phyloP scores from a whole-genome alignment of 2,888 invertebrate species.

The Heliconius hortense region DNA sequence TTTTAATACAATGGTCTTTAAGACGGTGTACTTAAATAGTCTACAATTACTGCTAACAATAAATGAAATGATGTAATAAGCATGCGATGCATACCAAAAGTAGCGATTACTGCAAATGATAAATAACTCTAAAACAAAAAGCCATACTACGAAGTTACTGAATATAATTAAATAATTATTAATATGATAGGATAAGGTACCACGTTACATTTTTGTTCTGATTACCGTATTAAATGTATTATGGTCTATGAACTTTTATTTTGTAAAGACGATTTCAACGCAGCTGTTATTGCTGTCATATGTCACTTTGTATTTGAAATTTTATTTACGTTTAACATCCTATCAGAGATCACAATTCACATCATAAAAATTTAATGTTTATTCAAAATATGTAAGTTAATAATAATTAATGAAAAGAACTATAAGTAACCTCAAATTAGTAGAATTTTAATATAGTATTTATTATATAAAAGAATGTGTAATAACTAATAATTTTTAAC shows the following conservation, averaged over 20 bases:
- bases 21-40: not conserved
- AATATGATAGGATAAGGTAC: not conserved
- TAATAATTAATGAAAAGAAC: not conserved
- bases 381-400: not conserved
- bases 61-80: not conserved
- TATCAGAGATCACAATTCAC: not conserved
- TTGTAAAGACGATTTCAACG: not conserved
- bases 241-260: not conserved
- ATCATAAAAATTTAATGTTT: no score
- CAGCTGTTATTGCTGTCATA: not conserved
- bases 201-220: no score
- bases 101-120: no score
- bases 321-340: not conserved
- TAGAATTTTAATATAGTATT: not conserved
- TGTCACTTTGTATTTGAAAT: not conserved
- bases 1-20: not conserved
- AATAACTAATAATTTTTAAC: not conserved
- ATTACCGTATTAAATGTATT: not conserved
- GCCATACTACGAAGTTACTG: not conserved
- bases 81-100: not conserved
- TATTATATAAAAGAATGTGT: not conserved
- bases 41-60: not conserved
- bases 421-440: not conserved
- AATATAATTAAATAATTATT: not conserved
- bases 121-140: not conserved